Conservation (phyloP, 1,140 invertebrate species). For the Elymnias hypermnestra region DNA sequence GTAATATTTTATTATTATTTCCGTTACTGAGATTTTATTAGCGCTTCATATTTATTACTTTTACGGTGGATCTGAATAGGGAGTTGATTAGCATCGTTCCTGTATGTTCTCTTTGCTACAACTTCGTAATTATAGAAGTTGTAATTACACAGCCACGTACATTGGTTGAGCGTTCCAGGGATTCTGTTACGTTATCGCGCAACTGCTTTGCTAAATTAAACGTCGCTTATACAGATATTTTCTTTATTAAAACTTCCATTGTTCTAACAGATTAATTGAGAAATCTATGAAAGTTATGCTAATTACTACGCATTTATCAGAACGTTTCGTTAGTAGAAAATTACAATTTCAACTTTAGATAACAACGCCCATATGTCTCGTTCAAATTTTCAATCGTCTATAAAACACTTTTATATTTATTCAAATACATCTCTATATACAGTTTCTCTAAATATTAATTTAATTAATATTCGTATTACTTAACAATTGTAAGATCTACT, state of each 20-base stretch:
- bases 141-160: slow-evolving; percentile 70
- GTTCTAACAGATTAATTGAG: slow-evolving; percentile 4
- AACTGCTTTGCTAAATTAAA: slow-evolving; percentile 68
- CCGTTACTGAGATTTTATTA: slow-evolving; percentile 71
- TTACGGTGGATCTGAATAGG: slow-evolving; percentile 65
- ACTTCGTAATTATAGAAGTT: slow-evolving; percentile 71
- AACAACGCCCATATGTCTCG: no score
- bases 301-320: no score
- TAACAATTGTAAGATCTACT: no score
- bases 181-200: slow-evolving; percentile 51
- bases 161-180: slow-evolving; percentile 51
- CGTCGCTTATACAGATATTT: slow-evolving; percentile 50
- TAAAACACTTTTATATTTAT: no score
- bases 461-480: no score
- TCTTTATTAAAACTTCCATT: slow-evolving; percentile 47
- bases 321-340: no score
- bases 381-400: no score
- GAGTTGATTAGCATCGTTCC: slow-evolving; percentile 61
- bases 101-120: slow-evolving; percentile 51
- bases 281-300: neutral
- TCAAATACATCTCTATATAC: no score
- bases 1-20: slow-evolving; percentile 75
- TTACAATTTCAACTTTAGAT: no score
- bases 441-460: no score
- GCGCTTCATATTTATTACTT: slow-evolving; percentile 68